Conservation (phyloP, 2,113 vertebrate genomes). For the Ceuthmochares aereus region DNA sequence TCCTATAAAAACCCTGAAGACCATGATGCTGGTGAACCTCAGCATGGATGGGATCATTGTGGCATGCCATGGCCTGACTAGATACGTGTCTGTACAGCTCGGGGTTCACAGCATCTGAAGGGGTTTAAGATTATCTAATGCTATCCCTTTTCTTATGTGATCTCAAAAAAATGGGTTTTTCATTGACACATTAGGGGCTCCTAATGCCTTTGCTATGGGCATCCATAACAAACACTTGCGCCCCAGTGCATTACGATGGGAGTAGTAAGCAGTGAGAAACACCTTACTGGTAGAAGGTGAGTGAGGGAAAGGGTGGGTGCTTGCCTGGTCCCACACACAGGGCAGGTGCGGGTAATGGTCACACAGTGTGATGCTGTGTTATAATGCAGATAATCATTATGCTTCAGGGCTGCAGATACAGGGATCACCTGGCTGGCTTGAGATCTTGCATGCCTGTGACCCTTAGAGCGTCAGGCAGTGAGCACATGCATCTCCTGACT, state of each 20-base stretch:
- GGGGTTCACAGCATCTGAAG: not conserved
- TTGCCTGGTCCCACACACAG: not conserved
- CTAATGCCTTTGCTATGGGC: not conserved
- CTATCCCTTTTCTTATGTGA: not conserved
- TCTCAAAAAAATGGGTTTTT: not conserved
- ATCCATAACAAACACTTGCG: not conserved
- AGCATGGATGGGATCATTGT: not conserved
- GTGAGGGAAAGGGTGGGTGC: not conserved
- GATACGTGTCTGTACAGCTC: not conserved
- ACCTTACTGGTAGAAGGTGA: not conserved
- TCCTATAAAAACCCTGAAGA: not conserved
- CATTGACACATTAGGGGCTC: not conserved
- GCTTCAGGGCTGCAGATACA: fast-evolving
- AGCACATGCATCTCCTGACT: not conserved
- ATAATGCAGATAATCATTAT: not conserved
- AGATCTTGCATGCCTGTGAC: not conserved
- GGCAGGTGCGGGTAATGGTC: not conserved
- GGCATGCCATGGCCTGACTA: not conserved
- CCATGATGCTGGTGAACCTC: not conserved
- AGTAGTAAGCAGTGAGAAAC: not conserved
- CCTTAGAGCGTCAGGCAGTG: not conserved
- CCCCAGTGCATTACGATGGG: not conserved
- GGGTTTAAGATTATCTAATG: not conserved
- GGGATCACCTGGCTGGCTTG: not conserved
- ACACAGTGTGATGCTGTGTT: not conserved